phyloP scores from a whole-genome alignment of 1,140 invertebrate genomes.

The Pemphigus obesinymphae region DNA sequence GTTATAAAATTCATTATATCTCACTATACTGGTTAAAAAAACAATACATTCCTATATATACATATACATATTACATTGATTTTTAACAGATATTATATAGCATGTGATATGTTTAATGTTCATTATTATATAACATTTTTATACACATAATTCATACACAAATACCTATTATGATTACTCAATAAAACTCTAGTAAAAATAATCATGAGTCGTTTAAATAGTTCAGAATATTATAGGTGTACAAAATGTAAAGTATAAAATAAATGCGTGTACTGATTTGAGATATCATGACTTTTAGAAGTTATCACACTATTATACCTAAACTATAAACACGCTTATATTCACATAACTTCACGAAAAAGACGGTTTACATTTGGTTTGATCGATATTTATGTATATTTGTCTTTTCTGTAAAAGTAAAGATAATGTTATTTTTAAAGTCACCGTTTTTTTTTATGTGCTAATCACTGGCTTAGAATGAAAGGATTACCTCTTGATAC shows the following conservation, averaged over 20 bases:
- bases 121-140: no score
- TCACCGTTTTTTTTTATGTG: background rate
- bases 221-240: background rate
- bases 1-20: no score
- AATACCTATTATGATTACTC: background rate
- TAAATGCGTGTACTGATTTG: background rate
- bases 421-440: background rate
- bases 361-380: background rate
- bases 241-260: background rate
- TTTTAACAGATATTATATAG: no score
- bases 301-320: background rate
- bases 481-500: no score
- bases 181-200: background rate
- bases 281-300: background rate
- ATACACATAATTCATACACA: no score
- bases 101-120: no score
- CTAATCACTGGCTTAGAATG: no score
- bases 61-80: no score
- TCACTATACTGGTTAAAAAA: no score
- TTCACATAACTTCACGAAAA: background rate
- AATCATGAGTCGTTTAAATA: background rate
- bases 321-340: background rate
- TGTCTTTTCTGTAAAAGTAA: background rate
- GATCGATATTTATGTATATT: conserved; percentile 23
- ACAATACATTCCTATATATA: no score